Percentiles rank a stretch among this genome's conserved stretches.
phyloP scores from a whole-genome alignment of 1,140 invertebrate genomes.

The Drosophila aff. region DNA sequence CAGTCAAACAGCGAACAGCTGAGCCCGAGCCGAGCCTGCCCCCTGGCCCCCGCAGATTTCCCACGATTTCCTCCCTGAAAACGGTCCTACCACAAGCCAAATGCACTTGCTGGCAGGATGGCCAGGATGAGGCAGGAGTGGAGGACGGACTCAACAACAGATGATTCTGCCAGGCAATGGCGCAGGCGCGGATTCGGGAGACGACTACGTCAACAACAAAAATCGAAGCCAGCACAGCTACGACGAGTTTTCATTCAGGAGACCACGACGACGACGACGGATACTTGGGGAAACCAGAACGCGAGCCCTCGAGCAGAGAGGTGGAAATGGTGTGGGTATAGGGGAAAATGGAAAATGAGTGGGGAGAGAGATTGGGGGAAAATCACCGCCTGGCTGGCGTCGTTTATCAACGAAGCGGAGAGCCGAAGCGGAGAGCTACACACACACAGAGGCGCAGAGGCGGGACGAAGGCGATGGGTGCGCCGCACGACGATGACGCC shows the following conservation, averaged over 20 bases:
- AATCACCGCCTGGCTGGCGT: conserved; percentile 74
- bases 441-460: not conserved
- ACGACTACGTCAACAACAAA: conserved; percentile 65
- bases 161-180: conserved; percentile 61
- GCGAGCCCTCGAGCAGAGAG: conserved; percentile 34
- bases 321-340: conserved; percentile 4
- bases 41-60: not conserved
- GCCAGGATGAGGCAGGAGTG: conserved; percentile 13
- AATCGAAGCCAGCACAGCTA: conserved; percentile 60
- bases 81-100: conserved; percentile 79
- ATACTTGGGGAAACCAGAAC: conserved; percentile 60
- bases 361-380: conserved; percentile 6
- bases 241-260: conserved; percentile 76
- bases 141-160: conserved; percentile 62
- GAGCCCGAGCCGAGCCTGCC: conserved; percentile 34
- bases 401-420: conserved; percentile 44
- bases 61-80: conserved; percentile 4
- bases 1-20: conserved; percentile 56
- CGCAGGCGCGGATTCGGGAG: conserved; percentile 53
- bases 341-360: conserved; percentile 11
- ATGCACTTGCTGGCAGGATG: conserved; percentile 70
- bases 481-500: conserved; percentile 83
- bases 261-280: conserved; percentile 46
- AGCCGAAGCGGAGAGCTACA: conserved; percentile 16
- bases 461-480: conserved; percentile 69